phyloP scores from a whole-genome alignment of 2,113 vertebrate species.

The Amazona vittata region DNA sequence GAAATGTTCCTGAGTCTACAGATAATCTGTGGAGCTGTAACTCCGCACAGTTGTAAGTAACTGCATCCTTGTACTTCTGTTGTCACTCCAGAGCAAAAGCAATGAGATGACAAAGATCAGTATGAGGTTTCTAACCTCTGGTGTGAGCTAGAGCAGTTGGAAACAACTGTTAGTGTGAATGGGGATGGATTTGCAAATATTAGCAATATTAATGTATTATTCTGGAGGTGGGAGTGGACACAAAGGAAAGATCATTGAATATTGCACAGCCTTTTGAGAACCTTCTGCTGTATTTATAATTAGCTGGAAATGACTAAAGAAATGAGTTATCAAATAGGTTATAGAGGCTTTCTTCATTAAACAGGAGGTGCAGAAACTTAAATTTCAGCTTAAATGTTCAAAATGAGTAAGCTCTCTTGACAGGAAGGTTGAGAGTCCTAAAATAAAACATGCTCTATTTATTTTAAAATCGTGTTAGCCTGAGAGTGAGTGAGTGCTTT shows the following conservation, averaged over 20 bases:
- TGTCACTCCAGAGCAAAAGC: not conserved
- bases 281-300: not conserved
- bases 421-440: not conserved
- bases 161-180: not conserved
- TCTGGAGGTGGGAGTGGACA: not conserved
- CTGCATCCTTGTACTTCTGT: not conserved
- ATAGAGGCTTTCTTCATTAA: not conserved
- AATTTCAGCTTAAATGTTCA: not conserved
- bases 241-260: not conserved
- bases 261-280: not conserved
- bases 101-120: not conserved
- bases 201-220: not conserved
- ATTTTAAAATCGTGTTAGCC: not conserved
- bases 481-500: not conserved
- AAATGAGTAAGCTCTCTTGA: not conserved
- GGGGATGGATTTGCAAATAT: not conserved
- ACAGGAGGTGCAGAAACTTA: not conserved
- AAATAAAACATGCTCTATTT: not conserved
- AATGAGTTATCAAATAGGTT: not conserved
- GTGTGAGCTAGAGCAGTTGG: not conserved
- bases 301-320: not conserved
- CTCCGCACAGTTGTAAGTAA: not conserved
- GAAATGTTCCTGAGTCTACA: not conserved
- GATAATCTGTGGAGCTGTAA: not conserved
- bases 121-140: not conserved